phyloP scores from a whole-genome alignment of 1,140 invertebrate genomes.

The Drosophila funebris region DNA sequence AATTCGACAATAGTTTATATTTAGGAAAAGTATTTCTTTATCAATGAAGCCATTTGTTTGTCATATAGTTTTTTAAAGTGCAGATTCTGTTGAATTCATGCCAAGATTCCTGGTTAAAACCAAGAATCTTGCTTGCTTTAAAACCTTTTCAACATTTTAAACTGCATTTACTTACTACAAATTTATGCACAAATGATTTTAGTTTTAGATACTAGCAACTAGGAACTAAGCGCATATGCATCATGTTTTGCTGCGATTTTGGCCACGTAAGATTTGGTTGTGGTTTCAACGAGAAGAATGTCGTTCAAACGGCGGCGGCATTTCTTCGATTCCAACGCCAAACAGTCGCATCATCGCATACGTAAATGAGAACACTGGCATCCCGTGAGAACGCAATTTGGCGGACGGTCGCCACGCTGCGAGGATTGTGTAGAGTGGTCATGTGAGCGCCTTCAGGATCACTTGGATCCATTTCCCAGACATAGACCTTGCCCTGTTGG shows the following conservation, averaged over 20 bases:
- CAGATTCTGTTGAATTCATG: too few species aligned
- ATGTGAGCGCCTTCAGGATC: conserved; percentile 91
- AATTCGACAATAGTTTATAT: too few species aligned
- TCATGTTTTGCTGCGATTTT: conserved; percentile 47
- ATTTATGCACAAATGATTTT: neutral
- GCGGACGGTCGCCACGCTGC: conserved; percentile 93
- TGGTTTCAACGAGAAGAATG: conserved; percentile 21
- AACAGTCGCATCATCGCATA: conserved; percentile 94
- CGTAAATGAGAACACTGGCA: conserved; percentile 89
- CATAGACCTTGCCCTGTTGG: conserved; percentile 95
- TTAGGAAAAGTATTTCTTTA: too few species aligned
- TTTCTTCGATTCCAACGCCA: conserved; percentile 94
- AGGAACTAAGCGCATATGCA: conserved; percentile 59
- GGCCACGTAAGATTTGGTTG: conserved; percentile 77
- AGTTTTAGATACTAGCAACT: conserved; percentile 20
- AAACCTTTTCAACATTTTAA: neutral
- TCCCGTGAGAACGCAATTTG: conserved; percentile 95
- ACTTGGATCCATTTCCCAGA: conserved; percentile 96
- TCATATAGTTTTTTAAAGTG: too few species aligned
- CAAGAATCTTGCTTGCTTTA: too few species aligned
- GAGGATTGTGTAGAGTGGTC: conserved; percentile 92
- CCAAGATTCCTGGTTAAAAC: too few species aligned
- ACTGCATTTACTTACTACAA: neutral
- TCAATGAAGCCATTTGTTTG: too few species aligned
- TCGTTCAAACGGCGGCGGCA: conserved; percentile 43